Percentiles rank a stretch among this genome's conserved stretches.
Evolutionary conservation across 2,113 vertebrate genomes (phyloP).

Genomic region (Coreoperca whiteheadi): DNA sequence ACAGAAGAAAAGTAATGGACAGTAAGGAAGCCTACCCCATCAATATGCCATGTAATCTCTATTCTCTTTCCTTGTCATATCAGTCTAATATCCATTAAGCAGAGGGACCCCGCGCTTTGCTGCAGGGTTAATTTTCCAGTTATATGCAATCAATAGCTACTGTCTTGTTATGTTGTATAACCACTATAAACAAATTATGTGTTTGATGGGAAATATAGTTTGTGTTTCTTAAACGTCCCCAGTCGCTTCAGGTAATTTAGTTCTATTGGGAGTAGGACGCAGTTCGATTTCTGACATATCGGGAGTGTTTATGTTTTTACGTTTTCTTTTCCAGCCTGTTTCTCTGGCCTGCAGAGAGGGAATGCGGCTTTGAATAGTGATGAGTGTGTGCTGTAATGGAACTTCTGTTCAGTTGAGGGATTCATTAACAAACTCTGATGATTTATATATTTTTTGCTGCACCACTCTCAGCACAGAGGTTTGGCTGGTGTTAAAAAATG

Average conservation of each 20-base stretch:
- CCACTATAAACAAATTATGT: conserved; percentile 56
- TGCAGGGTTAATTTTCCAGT: conserved; percentile 45
- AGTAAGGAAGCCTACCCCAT: neutral
- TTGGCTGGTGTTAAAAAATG: conserved; percentile 60
- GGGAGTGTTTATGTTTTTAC: conserved; percentile 35
- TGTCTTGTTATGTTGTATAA: conserved; percentile 36
- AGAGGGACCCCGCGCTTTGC: conserved; percentile 2
- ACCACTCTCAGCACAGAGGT: conserved; percentile 46
- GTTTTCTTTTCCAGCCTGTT: conserved; percentile 33
- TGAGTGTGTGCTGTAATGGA: conserved; percentile 58
- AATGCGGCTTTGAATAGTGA: conserved; percentile 64
- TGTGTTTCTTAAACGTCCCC: conserved; percentile 50
- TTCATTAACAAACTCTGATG: conserved; percentile 62
- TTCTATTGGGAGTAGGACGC: conserved; percentile 46
- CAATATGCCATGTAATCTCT: neutral
- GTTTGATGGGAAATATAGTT: conserved; percentile 53
- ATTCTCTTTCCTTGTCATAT: conserved; percentile 7
- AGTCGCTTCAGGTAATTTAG: conserved; percentile 61
- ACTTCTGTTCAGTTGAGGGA: conserved; percentile 54
- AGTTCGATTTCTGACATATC: conserved; percentile 61
- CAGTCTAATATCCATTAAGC: conserved; percentile 22
- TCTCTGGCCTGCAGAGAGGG: conserved; percentile 25
- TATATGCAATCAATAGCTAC: conserved; percentile 55
- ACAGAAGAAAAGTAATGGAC: neutral
- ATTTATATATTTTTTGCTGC: conserved; percentile 30